These are phyloP conservation scores for Meloidogyne exigua DNA, from an alignment of 1,140 invertebrate genomes.

Conservation along the genomic window DNA sequence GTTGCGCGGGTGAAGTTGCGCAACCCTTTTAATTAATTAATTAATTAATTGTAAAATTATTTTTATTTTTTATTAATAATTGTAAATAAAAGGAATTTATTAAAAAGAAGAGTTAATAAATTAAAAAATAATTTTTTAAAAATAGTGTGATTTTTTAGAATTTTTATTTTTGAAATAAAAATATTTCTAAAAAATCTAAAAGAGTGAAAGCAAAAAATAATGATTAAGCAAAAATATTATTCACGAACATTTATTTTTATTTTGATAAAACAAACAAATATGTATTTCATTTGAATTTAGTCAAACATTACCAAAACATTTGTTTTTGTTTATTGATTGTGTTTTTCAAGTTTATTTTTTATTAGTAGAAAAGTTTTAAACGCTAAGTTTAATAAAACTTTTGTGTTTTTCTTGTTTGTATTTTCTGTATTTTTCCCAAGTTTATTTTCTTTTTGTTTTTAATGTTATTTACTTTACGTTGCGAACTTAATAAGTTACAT, in stretches of 20 bases:
- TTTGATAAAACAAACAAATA: constrained; percentile 2
- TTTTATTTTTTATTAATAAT: background rate
- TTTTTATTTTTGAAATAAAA: background rate
- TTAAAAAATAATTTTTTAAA: background rate
- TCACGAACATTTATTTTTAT: background rate
- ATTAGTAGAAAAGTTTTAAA: too few relatives aligned
- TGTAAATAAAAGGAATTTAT: too few relatives aligned
- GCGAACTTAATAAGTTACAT: too few relatives aligned
- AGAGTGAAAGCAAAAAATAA: background rate
- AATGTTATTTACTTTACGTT: too few relatives aligned
- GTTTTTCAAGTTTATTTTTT: too few relatives aligned
- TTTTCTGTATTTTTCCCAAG: too few relatives aligned
- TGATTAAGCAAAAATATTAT: background rate
- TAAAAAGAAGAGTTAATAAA: background rate
- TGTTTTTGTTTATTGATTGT: too few relatives aligned
- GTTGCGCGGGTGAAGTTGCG: background rate
- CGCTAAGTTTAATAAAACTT: too few relatives aligned
- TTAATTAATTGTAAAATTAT: background rate
- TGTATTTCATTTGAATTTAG: background rate
- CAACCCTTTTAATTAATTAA: background rate
- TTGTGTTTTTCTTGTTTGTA: too few relatives aligned
- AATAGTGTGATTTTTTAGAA: background rate
- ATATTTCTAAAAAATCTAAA: background rate
- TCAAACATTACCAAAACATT: too few relatives aligned
- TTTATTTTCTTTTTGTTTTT: too few relatives aligned